phyloP scores from a whole-genome alignment of 2,888 invertebrate genomes.

The Dryobotodes eremita region DNA sequence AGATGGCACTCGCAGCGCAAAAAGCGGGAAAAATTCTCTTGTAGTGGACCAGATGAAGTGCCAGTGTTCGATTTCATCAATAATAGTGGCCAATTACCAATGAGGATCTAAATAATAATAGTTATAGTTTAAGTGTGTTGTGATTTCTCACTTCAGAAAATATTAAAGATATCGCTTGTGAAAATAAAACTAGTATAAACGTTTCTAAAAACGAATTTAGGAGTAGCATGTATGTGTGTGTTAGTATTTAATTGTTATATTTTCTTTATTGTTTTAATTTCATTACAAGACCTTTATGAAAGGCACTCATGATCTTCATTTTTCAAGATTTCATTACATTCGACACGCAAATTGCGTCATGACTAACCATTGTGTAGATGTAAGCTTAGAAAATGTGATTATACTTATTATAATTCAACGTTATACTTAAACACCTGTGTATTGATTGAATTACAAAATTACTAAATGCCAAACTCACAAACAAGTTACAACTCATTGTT shows the following conservation, averaged over 20 bases:
- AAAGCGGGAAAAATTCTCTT: constrained; percentile 66
- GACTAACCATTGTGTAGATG: constrained; percentile 19
- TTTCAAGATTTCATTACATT: constrained; percentile 25
- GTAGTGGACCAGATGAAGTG: constrained; percentile 33
- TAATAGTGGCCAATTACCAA: constrained; percentile 28
- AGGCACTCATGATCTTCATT: too few species aligned
- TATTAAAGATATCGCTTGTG: neutral
- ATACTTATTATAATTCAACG: constrained; percentile 18
- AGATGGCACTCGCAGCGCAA: constrained; percentile 69
- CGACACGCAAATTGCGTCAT: constrained; percentile 20
- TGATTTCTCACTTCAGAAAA: constrained; percentile 26
- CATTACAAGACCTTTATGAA: too few species aligned
- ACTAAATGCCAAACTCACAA: constrained; percentile 32
- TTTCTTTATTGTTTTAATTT: constrained; percentile 19
- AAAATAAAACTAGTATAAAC: constrained; percentile 24
- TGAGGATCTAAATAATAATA: constrained; percentile 40
- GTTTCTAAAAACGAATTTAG: constrained; percentile 5
- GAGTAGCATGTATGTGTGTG: neutral
- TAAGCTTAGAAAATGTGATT: constrained; percentile 21
- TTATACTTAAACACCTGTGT: constrained; percentile 6
- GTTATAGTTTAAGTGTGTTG: constrained; percentile 30
- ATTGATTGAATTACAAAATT: constrained; percentile 11
- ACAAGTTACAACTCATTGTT: constrained; percentile 42
- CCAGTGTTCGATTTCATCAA: constrained; percentile 29
- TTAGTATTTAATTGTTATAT: constrained; percentile 22